Evolutionary conservation across 2,888 invertebrate species (phyloP).

Genomic region (Thymelicus lineola): DNA sequence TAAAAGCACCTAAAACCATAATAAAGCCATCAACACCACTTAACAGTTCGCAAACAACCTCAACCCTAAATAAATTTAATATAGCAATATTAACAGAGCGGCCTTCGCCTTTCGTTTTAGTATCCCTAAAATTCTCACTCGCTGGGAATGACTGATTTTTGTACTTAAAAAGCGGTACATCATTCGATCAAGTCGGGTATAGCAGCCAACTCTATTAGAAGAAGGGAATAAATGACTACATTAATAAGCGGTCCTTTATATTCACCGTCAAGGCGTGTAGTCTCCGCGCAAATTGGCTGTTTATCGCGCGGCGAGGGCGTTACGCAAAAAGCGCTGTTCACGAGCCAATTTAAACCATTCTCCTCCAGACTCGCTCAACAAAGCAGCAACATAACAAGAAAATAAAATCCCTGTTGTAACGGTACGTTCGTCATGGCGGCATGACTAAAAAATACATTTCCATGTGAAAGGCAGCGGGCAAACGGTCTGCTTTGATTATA

Average conservation of each 20-base stretch:
- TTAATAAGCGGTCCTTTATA: constrained; percentile 64
- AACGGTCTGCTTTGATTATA: constrained; percentile 38
- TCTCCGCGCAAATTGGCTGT: constrained; percentile 68
- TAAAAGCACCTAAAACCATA: constrained; percentile 1
- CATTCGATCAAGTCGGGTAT: constrained; percentile 57
- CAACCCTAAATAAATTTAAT: constrained; percentile 63
- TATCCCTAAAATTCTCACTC: constrained; percentile 47
- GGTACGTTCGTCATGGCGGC: constrained; percentile 49
- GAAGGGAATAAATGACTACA: constrained; percentile 67
- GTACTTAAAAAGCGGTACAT: constrained; percentile 54
- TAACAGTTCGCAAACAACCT: constrained; percentile 61
- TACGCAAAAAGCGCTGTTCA: constrained; percentile 62
- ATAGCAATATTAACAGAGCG: constrained; percentile 57
- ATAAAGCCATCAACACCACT: constrained; percentile 60
- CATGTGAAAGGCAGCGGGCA: constrained; percentile 50
- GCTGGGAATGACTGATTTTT: constrained; percentile 52
- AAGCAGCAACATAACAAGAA: constrained; percentile 68
- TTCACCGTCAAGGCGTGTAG: constrained; percentile 58
- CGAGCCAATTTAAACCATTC: constrained; percentile 69
- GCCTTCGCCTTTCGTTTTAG: constrained; percentile 49
- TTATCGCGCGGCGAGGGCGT: constrained; percentile 62
- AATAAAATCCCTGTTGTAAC: constrained; percentile 61
- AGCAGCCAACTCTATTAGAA: constrained; percentile 50
- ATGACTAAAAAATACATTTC: constrained; percentile 53
- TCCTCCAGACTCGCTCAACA: constrained; percentile 57